phyloP scores from a whole-genome alignment of 2,888 invertebrate species.

The Phlogophora meticulosa region DNA sequence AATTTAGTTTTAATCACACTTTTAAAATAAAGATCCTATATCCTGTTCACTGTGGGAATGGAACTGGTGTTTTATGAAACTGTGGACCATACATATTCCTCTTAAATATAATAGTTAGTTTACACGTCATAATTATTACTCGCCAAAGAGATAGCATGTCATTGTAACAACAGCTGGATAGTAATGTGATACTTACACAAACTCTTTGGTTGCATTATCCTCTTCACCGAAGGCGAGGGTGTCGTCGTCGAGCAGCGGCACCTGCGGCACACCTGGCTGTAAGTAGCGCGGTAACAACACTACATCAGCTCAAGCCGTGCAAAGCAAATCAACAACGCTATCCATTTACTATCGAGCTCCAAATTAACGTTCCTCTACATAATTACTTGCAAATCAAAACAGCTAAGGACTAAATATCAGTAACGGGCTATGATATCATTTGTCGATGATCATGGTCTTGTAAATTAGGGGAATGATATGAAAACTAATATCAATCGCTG shows the following conservation, averaged over 20 bases:
- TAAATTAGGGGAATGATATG: constrained; percentile 35
- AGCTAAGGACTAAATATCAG: constrained; percentile 54
- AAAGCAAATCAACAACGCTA: constrained; percentile 72
- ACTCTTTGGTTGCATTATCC: constrained; percentile 91
- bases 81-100: background rate
- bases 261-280: constrained; percentile 92
- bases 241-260: constrained; percentile 96
- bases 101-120: background rate
- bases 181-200: constrained; percentile 81
- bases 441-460: constrained; percentile 39
- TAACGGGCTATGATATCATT: constrained; percentile 34
- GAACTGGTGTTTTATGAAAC: background rate
- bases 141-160: background rate
- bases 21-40: background rate
- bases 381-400: constrained; percentile 70
- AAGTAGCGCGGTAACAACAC: constrained; percentile 81
- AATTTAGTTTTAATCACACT: background rate
- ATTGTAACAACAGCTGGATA: constrained; percentile 11
- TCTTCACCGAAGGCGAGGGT: constrained; percentile 97
- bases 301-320: constrained; percentile 89
- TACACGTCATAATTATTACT: background rate
- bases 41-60: background rate
- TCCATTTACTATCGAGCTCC: constrained; percentile 35
- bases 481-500: constrained; percentile 37
- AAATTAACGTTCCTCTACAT: constrained; percentile 45